These are phyloP conservation scores for Campaea margaritaria DNA, from an alignment of 2,888 invertebrate species.

Conservation along the genomic window DNA sequence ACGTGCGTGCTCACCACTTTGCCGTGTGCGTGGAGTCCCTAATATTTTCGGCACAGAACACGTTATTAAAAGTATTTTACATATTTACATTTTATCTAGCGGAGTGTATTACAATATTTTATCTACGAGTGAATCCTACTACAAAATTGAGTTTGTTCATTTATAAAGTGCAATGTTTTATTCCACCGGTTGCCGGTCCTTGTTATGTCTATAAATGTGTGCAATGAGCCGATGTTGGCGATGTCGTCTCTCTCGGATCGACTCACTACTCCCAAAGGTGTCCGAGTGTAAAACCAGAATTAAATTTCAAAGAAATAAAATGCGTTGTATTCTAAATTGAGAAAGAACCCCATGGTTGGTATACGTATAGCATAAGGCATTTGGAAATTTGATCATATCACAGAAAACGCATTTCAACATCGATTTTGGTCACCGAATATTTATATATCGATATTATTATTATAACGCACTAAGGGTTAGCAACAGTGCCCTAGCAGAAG, in stretches of 20 bases:
- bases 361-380: conserved; percentile 31
- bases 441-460: too few species aligned
- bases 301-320: neutral
- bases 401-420: conserved; percentile 2
- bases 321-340: too few species aligned
- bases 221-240: conserved; percentile 71
- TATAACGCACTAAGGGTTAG: too few species aligned
- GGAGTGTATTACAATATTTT: conserved; percentile 85
- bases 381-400: conserved; percentile 33
- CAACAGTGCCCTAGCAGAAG: too few species aligned
- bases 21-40: conserved; percentile 82
- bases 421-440: neutral
- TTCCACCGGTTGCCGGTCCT: conserved; percentile 83
- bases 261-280: conserved; percentile 56
- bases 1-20: conserved; percentile 69
- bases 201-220: conserved; percentile 78
- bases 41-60: conserved; percentile 82
- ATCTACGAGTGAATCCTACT: conserved; percentile 84
- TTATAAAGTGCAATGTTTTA: conserved; percentile 84
- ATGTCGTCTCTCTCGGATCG: conserved; percentile 56
- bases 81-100: conserved; percentile 85
- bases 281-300: conserved; percentile 46
- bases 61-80: conserved; percentile 84
- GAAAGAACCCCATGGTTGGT: too few species aligned
- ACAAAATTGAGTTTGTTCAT: conserved; percentile 85